Base-by-base conservation (phyloP, 2,888 invertebrate genomes). In the Tenodera sinensis region DNA sequence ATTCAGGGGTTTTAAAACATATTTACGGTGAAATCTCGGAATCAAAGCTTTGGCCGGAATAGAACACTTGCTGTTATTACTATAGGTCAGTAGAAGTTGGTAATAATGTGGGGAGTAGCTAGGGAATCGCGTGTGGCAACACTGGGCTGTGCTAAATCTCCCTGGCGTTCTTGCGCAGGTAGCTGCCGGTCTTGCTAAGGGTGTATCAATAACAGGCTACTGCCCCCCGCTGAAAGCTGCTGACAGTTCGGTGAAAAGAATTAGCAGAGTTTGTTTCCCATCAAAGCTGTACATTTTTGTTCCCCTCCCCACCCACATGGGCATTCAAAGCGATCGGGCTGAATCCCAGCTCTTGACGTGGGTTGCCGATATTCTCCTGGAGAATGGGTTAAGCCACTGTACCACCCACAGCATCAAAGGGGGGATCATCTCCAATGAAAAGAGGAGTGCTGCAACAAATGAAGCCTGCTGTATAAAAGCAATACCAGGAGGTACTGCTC, bases 361-460 rank as follows among this genome's bases (percentile, higher is more conserved):
- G 54, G 54, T 71, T 20, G 54, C 54, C 54, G 54, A 71, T 71
- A 71, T 6, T 25, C 54, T 71, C 54, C 54, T 71, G 25, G 54
- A 25, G 85, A 85, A 47, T n/a, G 85, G 85, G 85, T 85, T 85
- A 85, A 85, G 42, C 42, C 47, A 71, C 25, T 71, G 9, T n/a
- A 85, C 85, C 85, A 47, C 85, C 85, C 85, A 85, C 85, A 34
- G 47, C 42, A 85, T 85, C 84, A 84, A 84, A 28, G 30, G 84
- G n/a, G 27, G n/a, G n/a, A 47, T 85, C 25, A 85, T 85, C 85
- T 47, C 12, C 42, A 2, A n/a, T 42, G 85, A n/a, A 85, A n/a
- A 34, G 85, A 34, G 85, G 42, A 85, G 28, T 71, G 54, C 25
- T 71, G 54, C 25, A 71, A 71, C 54, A 71, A 71, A 71, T 20